A percentile compares a stretch with the other conserved stretches of the same genome.
These are phyloP conservation scores for Lysandra coridon DNA, from an alignment of 2,888 invertebrate species.

Conservation along the genomic window DNA sequence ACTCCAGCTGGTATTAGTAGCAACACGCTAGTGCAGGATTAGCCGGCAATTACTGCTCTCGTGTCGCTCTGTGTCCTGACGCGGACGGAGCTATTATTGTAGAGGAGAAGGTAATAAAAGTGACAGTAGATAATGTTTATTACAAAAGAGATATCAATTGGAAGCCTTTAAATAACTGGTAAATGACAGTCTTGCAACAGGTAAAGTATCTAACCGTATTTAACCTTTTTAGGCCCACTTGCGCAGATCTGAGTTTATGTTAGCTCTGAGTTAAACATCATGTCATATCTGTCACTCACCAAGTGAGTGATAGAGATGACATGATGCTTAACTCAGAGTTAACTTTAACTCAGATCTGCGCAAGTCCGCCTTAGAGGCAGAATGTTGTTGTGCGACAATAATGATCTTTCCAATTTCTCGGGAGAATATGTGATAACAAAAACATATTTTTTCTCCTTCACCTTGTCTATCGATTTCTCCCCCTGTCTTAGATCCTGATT, in stretches of 20 bases:
- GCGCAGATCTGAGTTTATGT: too few species aligned
- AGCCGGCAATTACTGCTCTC: conserved; percentile 69
- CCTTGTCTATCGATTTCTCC: background rate
- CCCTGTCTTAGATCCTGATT: background rate
- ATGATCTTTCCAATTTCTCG: too few species aligned
- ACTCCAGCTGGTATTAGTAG: conserved; percentile 38
- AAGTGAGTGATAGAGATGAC: too few species aligned
- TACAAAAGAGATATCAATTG: background rate
- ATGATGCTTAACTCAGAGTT: too few species aligned
- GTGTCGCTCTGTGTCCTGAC: conserved; percentile 44
- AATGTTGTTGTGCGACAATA: too few species aligned
- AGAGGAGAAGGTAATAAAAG: background rate
- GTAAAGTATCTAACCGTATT: background rate
- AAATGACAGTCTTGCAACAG: background rate
- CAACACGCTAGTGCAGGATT: conserved; percentile 52
- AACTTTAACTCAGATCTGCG: too few species aligned
- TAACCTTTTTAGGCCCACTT: too few species aligned
- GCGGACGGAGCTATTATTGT: background rate
- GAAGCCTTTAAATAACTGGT: too few species aligned
- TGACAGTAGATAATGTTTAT: background rate
- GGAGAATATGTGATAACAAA: background rate
- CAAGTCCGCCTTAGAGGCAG: too few species aligned
- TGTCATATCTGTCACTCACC: too few species aligned
- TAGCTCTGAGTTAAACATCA: too few species aligned
- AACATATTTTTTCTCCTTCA: background rate